Base-by-base conservation (phyloP, 1,140 invertebrate species). In the Centruroides vittatus region DNA sequence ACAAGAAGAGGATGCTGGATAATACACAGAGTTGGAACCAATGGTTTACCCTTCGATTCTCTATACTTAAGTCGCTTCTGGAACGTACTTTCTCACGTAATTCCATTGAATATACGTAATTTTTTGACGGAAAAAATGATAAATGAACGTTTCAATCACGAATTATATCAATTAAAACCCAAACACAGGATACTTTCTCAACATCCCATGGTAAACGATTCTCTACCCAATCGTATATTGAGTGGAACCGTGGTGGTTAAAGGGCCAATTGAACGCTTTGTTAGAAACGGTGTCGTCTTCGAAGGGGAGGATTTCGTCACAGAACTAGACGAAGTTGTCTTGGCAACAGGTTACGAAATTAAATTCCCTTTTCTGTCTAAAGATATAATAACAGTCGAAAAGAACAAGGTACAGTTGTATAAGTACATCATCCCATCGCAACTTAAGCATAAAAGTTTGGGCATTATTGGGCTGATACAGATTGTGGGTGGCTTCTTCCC, bases 141-240 rank as follows among this genome's bases (percentile, higher is more conserved):
- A 5, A 70, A 70, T 55, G 12, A 51, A 12, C 65, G 73, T 13
- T 77, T 81, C 67, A 73, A 79, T 67, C 79, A 81, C 62, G 70
- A 72, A 53, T 47, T 70, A 5, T 80, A 75, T 65, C 68, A 72
- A 10, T 61, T 80, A 35, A 71, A 76, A 60, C 79, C 78, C 34
- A 60, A 69, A 34, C 76, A 80, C 60, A 47, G 70, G 5, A 55
- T 73, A 12, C 69, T 71, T 35, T 66, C 68, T 34, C 76, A 78
- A 41, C 78, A 81, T 67, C 75, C 77, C 3, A 79, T 75, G 23
- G 75, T 81, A 10, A 80, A 79, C 66, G 79, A 80, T 65, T 73
- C 78, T 23, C 65, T 81, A 5, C 74, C 78, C 3, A 75, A 78
- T 62, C 70, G 76, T 12, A 71, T 80, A 13, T 69, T 76, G 56